Base-by-base conservation (phyloP, 1,140 invertebrate species). In the Camponotus floridanus region DNA sequence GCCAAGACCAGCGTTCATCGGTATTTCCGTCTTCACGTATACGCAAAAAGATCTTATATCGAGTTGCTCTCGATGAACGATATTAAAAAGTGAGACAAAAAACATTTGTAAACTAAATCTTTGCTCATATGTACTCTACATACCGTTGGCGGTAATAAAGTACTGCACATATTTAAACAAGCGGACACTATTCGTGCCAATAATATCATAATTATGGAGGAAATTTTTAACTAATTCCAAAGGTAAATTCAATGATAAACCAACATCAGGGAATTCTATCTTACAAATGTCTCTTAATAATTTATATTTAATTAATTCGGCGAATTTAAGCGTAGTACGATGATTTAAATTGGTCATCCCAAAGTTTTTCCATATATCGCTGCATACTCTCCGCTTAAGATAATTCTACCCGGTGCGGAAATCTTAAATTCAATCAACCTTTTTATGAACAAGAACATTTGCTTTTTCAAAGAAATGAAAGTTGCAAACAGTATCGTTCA, bases 311-410 rank as follows among this genome's bases (percentile, higher is more conserved):
- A 3, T 45, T n/a, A 93, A 76, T 87, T 95, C 94, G 26, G 74
- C 86, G 59, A 97, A 95, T 31, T 92, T 91, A 4, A 96, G 88
- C 59, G 93, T 96, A n/a, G 98, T 98, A 80, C 97, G 95, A 36
- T 99, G 94, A 87, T 97, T 97, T 6, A 99, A 96, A 91, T 97
- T 98, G 7, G 97, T 97, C 15, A 99, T 99, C 15, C 99, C 93
- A 0, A 99, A 98, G n/a, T 98, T 96, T 98, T 99, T 61, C 98
- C 98, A 95, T 99, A 99, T 36, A 99, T 98, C n/a, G 99, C 99
- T 0, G 99, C 97, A 95, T 99, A 99, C 95, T 99, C 99, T 26
- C 99, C 99, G 93, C 36, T 5, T 98, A 99, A 95, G 91, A 99
- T 99, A 0, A 99, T 96, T 96, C 99, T 99, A 36, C 99, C 99